Conservation (phyloP, 2,888 invertebrate genomes). For the Deilephila elpenor region DNA sequence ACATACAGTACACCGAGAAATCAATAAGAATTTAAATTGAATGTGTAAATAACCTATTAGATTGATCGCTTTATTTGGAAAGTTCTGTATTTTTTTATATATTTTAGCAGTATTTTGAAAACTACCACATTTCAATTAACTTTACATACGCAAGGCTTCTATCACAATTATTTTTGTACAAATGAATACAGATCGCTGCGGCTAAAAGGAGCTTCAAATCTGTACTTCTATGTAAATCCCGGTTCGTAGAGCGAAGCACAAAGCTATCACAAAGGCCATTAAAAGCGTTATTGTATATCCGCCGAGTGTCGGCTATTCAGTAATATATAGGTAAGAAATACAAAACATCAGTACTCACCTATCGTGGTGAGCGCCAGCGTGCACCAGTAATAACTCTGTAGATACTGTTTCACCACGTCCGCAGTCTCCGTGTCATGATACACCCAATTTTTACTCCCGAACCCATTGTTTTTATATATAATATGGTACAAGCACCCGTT, state of each 20-base stretch:
- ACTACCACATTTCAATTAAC: not conserved
- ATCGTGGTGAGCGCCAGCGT: slow-evolving; percentile 98
- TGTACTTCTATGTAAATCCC: not conserved
- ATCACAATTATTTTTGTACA: not conserved
- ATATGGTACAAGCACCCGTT: slow-evolving; percentile 99
- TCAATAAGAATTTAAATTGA: too few species aligned
- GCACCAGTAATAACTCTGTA: slow-evolving; percentile 99
- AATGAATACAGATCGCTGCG: not conserved
- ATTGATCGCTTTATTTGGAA: too few species aligned
- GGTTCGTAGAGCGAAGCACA: slow-evolving; percentile 1
- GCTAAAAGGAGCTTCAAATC: not conserved
- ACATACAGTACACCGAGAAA: not conserved
- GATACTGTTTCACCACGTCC: slow-evolving; percentile 96
- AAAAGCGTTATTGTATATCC: slow-evolving; percentile 13
- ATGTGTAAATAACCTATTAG: too few species aligned
- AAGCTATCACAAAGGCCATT: slow-evolving; percentile 16
- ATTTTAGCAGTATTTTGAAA: not conserved
- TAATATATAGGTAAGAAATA: slow-evolving; percentile 32
- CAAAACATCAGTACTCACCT: slow-evolving; percentile 81
- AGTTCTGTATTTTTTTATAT: too few species aligned
- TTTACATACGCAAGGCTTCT: not conserved
- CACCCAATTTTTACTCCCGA: slow-evolving; percentile 97
- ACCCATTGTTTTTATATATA: slow-evolving; percentile 97
- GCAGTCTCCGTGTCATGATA: slow-evolving; percentile 93
- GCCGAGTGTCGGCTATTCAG: not conserved